phyloP scores from a whole-genome alignment of 2,113 vertebrate species.

The Delphinapterus leucas region DNA sequence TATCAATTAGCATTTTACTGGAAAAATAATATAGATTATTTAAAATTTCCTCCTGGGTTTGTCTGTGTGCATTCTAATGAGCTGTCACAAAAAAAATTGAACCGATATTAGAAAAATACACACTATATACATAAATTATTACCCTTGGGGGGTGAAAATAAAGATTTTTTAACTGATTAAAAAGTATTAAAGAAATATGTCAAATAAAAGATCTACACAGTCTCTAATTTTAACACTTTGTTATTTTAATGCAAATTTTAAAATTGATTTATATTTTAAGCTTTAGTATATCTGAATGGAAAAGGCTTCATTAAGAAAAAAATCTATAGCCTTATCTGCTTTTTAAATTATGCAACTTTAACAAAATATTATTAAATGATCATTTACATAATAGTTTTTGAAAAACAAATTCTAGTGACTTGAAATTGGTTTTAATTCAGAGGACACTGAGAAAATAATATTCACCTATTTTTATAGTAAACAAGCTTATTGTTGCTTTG shows the following conservation, averaged over 20 bases:
- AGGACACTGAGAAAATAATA: background rate
- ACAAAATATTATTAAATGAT: conserved; percentile 27
- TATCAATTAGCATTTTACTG: conserved; percentile 81
- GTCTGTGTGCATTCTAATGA: conserved; percentile 53
- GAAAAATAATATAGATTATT: conserved; percentile 66
- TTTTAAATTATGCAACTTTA: conserved; percentile 16
- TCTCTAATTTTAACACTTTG: conserved; percentile 74
- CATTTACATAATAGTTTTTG: background rate
- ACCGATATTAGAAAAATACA: conserved; percentile 66
- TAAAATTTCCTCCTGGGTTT: conserved; percentile 68
- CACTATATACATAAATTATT: conserved; percentile 75
- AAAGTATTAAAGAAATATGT: conserved; percentile 74
- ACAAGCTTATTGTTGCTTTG: background rate
- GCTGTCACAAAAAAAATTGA: conserved; percentile 8
- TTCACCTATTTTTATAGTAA: background rate
- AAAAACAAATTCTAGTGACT: background rate
- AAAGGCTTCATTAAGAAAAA: conserved; percentile 49
- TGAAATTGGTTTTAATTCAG: conserved; percentile 1
- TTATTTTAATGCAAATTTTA: conserved; percentile 72
- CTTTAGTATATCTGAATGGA: background rate
- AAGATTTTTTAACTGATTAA: conserved; percentile 76
- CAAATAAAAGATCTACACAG: conserved; percentile 54
- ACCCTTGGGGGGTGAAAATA: conserved; percentile 68
- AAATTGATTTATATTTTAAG: conserved; percentile 54
- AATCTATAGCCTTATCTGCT: background rate